Evolutionary conservation across 2,888 invertebrate genomes (phyloP).

Genomic region (Tetragonisca angustula): DNA sequence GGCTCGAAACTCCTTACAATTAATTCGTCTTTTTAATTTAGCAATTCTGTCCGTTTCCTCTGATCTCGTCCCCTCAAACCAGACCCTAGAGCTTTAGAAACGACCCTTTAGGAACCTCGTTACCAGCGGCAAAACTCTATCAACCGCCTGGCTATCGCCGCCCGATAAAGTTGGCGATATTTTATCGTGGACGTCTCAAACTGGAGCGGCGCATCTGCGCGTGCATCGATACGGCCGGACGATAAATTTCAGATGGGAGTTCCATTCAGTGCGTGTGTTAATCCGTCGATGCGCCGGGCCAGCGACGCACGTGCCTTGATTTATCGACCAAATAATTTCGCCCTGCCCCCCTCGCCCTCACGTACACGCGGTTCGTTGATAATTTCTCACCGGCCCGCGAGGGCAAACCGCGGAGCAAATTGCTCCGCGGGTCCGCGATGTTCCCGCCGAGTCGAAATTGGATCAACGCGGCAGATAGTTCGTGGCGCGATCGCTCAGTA

Average conservation of each 20-base stretch:
- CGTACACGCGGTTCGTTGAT: constrained; percentile 64
- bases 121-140: neutral
- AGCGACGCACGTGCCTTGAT: constrained; percentile 22
- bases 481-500: constrained; percentile 50
- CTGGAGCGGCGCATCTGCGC: constrained; percentile 5
- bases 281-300: constrained; percentile 17
- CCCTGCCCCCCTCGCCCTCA: neutral
- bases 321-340: constrained; percentile 64
- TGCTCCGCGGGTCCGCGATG: neutral
- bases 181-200: constrained; percentile 33
- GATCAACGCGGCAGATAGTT: constrained; percentile 51
- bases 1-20: too few species aligned
- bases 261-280: constrained; percentile 39
- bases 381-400: constrained; percentile 54
- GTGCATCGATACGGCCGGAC: constrained; percentile 27
- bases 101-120: constrained; percentile 1
- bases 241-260: constrained; percentile 35
- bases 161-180: constrained; percentile 2
- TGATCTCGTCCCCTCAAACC: neutral
- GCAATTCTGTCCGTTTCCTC: neutral
- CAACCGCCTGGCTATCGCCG: too few species aligned
- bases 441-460: constrained; percentile 45
- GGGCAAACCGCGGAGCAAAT: neutral
- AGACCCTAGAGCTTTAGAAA: neutral
- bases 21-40: too few species aligned